phyloP scores from a whole-genome alignment of 2,888 invertebrate genomes.

The Lasioglossum calceatum region DNA sequence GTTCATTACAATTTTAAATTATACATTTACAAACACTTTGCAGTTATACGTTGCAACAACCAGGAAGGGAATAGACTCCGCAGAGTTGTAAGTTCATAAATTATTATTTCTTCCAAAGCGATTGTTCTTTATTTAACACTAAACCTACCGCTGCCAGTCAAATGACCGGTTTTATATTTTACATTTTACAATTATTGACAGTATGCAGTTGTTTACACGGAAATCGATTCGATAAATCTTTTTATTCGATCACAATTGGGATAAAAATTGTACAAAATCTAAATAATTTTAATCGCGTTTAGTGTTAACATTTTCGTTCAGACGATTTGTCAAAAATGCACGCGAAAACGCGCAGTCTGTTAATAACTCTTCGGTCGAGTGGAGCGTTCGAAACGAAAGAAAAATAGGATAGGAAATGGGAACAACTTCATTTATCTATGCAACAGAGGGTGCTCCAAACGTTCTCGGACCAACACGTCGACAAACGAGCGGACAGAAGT shows the following conservation, averaged over 20 bases:
- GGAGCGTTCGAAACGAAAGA: neutral
- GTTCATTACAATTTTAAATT: neutral
- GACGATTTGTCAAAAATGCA: neutral
- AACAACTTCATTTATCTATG: conserved; percentile 10
- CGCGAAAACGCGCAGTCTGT: neutral
- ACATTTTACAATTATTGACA: too few species aligned
- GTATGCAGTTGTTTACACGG: too few species aligned
- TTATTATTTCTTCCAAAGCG: neutral
- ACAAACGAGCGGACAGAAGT: conserved; percentile 36
- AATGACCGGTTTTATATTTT: too few species aligned
- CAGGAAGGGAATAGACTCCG: neutral
- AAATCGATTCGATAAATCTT: too few species aligned
- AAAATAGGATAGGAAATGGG: neutral
- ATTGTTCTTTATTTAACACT: neutral
- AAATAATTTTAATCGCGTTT: too few species aligned
- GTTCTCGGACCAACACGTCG: conserved; percentile 12
- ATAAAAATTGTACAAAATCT: too few species aligned
- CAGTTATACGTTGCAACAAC: neutral
- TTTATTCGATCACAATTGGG: too few species aligned
- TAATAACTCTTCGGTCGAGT: neutral
- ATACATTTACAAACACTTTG: neutral
- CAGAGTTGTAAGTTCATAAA: neutral
- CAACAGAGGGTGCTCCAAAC: conserved; percentile 10
- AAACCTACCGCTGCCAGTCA: too few species aligned
- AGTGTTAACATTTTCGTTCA: too few species aligned